Base-by-base conservation (phyloP, 2,113 vertebrate species). In the Rhinoderma darwinii region DNA sequence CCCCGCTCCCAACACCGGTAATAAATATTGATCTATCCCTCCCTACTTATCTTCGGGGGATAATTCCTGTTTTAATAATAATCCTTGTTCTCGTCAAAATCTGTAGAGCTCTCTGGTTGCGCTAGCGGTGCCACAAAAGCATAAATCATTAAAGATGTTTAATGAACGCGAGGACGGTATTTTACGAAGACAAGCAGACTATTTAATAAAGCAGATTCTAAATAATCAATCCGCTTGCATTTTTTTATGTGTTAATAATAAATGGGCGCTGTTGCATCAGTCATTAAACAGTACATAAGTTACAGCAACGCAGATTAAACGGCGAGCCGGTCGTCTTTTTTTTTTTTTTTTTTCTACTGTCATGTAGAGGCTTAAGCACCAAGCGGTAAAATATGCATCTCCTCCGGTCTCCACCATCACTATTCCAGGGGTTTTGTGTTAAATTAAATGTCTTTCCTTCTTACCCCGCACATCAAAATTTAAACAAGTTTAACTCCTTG, bases 31-130 rank as follows among this genome's bases (percentile, higher is more conserved):
- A 91, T 90, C 90, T 75, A 35, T 81, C 74, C 51, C 70, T 50
- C 41, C 84, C 43, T 63, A 22, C 83, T 63, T 76, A 83, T 89
- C 92, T 90, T 91, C 0, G 74, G 91, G 92, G 95, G 90, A 88
- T 88, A 90, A 90, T 93, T 90, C 84, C 32, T 27, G 89, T 90
- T 91, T 91, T 90, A 91, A 92, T 87, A 90, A 93, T 90, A 91
- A 95, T 92, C 93, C 90, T 88, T 90, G 91, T 88, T 90, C 89
- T 89, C 89, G 88, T 89, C 88, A 79, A 91, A 92, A 94, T 91
- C 5, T 2, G 73, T 79, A 90, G 84, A 84, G 70, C 86, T 43
- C 90, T 88, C 87, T 63, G 88, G 88, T 91, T 88, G 91, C 91
- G 92, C 89, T 86, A 86, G 90, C 88, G 75, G 77, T 20, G 11